Evolutionary conservation across 2,113 vertebrate species (phyloP).

Genomic region (Actinemys pallida): DNA sequence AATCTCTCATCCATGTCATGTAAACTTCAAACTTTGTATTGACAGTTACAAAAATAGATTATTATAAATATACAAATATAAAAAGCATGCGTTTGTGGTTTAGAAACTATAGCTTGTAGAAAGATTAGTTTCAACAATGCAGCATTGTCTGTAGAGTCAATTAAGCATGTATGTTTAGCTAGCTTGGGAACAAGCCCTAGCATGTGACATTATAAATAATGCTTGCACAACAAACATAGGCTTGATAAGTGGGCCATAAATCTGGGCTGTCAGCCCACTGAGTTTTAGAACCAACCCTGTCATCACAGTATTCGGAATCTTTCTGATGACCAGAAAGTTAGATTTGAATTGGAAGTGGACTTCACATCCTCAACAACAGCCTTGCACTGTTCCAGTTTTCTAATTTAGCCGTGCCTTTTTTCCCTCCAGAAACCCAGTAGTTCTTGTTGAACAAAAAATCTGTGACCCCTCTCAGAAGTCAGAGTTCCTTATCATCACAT

Average conservation of each 20-base stretch:
- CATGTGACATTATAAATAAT: conserved; percentile 90
- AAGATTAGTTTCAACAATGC: conserved; percentile 78
- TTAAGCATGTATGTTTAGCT: conserved; percentile 83
- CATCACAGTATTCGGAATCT: conserved; percentile 57
- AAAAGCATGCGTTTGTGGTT: conserved; percentile 60
- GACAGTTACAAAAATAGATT: conserved; percentile 33
- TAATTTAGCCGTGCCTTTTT: background rate
- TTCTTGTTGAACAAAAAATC: conserved; percentile 2
- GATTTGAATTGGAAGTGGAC: background rate
- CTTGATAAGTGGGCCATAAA: conserved; percentile 86
- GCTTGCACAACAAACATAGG: conserved; percentile 83
- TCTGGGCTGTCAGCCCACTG: conserved; percentile 78
- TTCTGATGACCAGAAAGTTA: background rate
- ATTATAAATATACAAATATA: conserved; percentile 14
- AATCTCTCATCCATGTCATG: background rate
- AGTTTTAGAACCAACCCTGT: conserved; percentile 64
- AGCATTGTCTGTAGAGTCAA: conserved; percentile 79
- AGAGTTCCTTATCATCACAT: background rate
- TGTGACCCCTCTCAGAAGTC: background rate
- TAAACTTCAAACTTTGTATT: conserved; percentile 27
- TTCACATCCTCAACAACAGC: background rate
- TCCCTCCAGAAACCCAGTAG: conserved; percentile 3
- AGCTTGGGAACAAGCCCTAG: conserved; percentile 79
- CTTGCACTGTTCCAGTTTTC: background rate
- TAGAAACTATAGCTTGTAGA: conserved; percentile 72